These are phyloP conservation scores for Spondyliosoma cantharus DNA, from an alignment of 2,797 vertebrate species.

Conservation along the genomic window DNA sequence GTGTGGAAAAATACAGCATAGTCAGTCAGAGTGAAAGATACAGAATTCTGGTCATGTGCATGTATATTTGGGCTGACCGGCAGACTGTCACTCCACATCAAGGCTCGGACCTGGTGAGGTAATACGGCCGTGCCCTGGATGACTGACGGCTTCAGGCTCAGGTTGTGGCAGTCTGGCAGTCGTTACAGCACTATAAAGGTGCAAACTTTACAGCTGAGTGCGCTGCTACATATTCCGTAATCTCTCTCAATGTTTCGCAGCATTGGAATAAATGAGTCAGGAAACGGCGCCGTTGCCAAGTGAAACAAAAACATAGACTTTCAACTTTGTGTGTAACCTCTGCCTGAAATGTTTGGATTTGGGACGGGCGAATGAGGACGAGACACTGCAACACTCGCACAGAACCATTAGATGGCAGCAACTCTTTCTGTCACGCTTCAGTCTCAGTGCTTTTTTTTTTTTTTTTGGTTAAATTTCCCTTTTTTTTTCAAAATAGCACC, in stretches of 20 bases:
- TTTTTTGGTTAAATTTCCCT: not conserved
- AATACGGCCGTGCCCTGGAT: slow-evolving; percentile 54
- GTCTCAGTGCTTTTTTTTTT: not conserved
- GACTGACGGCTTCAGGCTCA: slow-evolving; percentile 54
- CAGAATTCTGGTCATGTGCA: slow-evolving; percentile 28
- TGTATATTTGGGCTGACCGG: slow-evolving; percentile 22
- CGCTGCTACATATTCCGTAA: slow-evolving; percentile 32
- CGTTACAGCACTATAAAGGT: slow-evolving; percentile 50
- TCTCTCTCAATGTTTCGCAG: slow-evolving; percentile 37
- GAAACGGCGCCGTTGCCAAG: slow-evolving; percentile 21
- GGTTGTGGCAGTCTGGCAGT: slow-evolving; percentile 50
- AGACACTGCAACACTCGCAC: slow-evolving; percentile 55
- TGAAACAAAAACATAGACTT: slow-evolving; percentile 42
- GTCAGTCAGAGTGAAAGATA: slow-evolving; percentile 13
- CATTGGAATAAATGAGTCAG: slow-evolving; percentile 44
- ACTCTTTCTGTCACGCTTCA: slow-evolving; percentile 23
- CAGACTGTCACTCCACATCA: slow-evolving; percentile 35
- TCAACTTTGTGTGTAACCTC: slow-evolving; percentile 15
- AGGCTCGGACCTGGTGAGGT: slow-evolving; percentile 57
- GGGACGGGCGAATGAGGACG: not conserved
- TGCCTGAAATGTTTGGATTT: slow-evolving; percentile 19
- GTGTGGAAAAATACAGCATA: not conserved
- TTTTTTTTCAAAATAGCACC: not conserved
- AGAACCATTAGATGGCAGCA: slow-evolving; percentile 79
- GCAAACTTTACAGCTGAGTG: slow-evolving; percentile 29